Evolutionary conservation across 1,140 invertebrate species (phyloP).

Genomic region (Drosophila repleta): DNA sequence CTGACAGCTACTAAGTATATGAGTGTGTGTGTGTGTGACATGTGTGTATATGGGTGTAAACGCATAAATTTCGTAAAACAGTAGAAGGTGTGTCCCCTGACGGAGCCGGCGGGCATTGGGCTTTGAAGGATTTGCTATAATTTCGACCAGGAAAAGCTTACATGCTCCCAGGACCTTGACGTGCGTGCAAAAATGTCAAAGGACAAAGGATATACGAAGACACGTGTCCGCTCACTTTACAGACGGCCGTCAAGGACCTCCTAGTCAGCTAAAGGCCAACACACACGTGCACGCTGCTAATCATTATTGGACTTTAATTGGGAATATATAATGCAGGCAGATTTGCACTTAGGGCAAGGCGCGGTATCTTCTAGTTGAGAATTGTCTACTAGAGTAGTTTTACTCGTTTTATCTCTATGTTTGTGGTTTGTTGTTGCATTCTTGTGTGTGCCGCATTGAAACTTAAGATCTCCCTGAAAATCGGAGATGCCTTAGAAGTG

Average conservation of each 20-base stretch:
- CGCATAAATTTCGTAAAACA: slow-evolving; percentile 43
- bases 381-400: background rate
- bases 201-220: slow-evolving; percentile 9
- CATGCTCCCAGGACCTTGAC: background rate
- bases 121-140: slow-evolving; percentile 34
- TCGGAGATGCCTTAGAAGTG: slow-evolving; percentile 34
- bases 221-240: slow-evolving; percentile 5
- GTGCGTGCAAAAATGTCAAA: slow-evolving; percentile 47
- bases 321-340: too few species aligned
- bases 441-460: slow-evolving; percentile 5
- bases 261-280: background rate
- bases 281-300: slow-evolving; percentile 7
- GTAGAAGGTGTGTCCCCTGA: slow-evolving; percentile 32
- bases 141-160: slow-evolving; percentile 15
- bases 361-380: background rate
- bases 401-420: background rate
- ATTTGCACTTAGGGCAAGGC: background rate
- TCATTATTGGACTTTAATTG: slow-evolving; percentile 6
- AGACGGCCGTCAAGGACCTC: background rate
- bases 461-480: slow-evolving; percentile 5
- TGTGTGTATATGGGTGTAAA: slow-evolving; percentile 14
- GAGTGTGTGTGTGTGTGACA: background rate
- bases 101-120: slow-evolving; percentile 7
- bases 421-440: slow-evolving; percentile 9
- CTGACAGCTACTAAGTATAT: slow-evolving; percentile 11